Base-by-base conservation (phyloP, 2,113 vertebrate species). In the Arvicanthis niloticus region DNA sequence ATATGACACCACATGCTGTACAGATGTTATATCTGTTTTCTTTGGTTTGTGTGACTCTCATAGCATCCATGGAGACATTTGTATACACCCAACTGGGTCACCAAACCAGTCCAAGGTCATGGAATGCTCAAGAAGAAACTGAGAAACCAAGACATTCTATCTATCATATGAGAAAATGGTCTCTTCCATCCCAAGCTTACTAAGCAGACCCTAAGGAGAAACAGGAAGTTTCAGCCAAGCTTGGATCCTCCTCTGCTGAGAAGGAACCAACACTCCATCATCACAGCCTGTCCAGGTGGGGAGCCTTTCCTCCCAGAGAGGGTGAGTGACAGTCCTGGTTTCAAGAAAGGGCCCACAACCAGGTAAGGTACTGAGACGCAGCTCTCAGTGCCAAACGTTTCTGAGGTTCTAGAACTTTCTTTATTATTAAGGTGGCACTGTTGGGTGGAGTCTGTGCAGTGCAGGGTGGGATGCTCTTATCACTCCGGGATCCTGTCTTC, bases 401-500 rank as follows among this genome's bases (percentile, higher is more conserved):
- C 48, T 51, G 9, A 56, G 26, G 58, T 92, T 95, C 81, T 26
- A 45, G 97, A 86, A 86, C 22, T 24, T 94, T 95, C 88, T 89
- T 42, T 40, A 24, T 19, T 37, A 3, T 60, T 80, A 26, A 48
- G 75, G 26, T 6, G 7, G 60, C 24, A 5, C 53, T 22, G 12
- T 9, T 12, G 15, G 19, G 26, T 3, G 11, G 53, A 45, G 80
- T 29, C 92, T 31, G 21, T 15, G 17, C 76, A n/a, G 70, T n/a
- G 40, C 62, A 58, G 77, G 85, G 53, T 82, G 80, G 53, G 81
- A 45, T 92, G 4, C 26, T 53, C 56, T 95, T 86, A 91, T 78
- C 81, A n/a, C 82, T 58, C 81, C 68, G 9, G 10, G 56, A 88
- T 80, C 90, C 22, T 29, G 53, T 65, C 37, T 72, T 75, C 65